Percentiles rank a stretch among this genome's conserved stretches.
phyloP scores from a whole-genome alignment of 2,888 invertebrate genomes.

The Agriotes lineatus region DNA sequence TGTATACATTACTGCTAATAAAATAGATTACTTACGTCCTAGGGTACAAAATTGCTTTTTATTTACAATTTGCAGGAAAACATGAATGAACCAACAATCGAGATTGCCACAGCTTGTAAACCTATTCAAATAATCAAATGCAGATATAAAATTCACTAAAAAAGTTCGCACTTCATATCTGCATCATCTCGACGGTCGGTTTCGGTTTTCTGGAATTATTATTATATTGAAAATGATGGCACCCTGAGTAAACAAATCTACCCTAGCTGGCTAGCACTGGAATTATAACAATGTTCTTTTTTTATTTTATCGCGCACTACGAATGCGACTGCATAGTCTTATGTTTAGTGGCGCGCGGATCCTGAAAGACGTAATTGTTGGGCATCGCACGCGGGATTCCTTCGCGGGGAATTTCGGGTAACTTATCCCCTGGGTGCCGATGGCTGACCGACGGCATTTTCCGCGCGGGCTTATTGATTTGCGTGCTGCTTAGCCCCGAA shows the following conservation, averaged over 20 bases:
- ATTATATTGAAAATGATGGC: conserved; percentile 64
- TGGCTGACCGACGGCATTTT: conserved; percentile 71
- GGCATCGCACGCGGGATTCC: conserved; percentile 73
- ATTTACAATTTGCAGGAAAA: conserved; percentile 46
- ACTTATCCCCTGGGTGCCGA: conserved; percentile 83
- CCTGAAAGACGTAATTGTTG: conserved; percentile 76
- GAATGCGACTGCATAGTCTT: conserved; percentile 65
- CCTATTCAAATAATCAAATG: neutral
- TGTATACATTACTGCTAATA: conserved; percentile 63
- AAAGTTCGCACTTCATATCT: neutral
- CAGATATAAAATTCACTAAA: conserved; percentile 6
- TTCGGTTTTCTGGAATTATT: conserved; percentile 32
- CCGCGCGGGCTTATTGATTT: conserved; percentile 71
- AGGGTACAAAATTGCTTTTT: conserved; percentile 47
- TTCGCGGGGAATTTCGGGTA: conserved; percentile 75
- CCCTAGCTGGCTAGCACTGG: conserved; percentile 57
- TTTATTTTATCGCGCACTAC: conserved; percentile 46
- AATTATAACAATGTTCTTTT: conserved; percentile 49
- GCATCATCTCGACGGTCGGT: conserved; percentile 17
- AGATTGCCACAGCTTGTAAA: neutral
- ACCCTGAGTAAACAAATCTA: conserved; percentile 64
- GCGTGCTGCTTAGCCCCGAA: conserved; percentile 73
- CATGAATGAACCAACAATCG: conserved; percentile 36
- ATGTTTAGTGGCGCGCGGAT: conserved; percentile 62
- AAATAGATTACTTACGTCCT: conserved; percentile 46